Conservation (phyloP, 2,797 vertebrate species). For the Myripristis jacobus region DNA sequence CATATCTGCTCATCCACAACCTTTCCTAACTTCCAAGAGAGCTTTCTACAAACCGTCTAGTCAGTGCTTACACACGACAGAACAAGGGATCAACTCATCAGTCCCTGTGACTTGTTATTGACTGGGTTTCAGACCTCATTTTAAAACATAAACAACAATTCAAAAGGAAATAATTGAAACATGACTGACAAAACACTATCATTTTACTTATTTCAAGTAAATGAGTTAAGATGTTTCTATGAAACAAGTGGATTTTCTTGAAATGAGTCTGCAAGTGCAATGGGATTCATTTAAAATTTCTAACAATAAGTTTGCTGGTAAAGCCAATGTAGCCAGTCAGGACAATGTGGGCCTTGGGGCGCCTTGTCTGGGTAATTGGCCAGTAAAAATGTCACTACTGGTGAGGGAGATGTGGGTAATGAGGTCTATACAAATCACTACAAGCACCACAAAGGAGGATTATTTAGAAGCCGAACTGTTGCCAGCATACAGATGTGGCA, state of each 20-base stretch:
- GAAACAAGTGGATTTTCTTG: background rate
- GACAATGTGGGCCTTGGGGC: conserved; percentile 8
- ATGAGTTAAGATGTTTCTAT: no score
- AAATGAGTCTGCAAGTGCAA: conserved; percentile 3
- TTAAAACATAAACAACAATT: background rate
- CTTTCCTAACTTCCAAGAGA: background rate
- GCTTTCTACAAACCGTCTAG: background rate
- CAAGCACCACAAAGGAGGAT: background rate
- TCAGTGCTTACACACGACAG: background rate
- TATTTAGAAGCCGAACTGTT: conserved; percentile 11
- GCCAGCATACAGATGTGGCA: conserved; percentile 12
- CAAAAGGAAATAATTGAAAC: background rate
- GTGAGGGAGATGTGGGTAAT: conserved; percentile 33
- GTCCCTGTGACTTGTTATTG: background rate
- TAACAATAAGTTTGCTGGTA: conserved; percentile 2
- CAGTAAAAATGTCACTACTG: conserved; percentile 12
- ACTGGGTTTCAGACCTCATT: conserved; percentile 7
- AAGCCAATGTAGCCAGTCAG: conserved; percentile 31
- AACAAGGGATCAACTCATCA: background rate
- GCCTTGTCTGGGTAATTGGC: background rate
- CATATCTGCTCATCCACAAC: background rate
- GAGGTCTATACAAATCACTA: conserved; percentile 40
- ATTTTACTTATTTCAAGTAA: no score
- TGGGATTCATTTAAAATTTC: conserved; percentile 21
- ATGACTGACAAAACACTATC: no score